phyloP scores from a whole-genome alignment of 2,888 invertebrate species.

The Tipula helvola region DNA sequence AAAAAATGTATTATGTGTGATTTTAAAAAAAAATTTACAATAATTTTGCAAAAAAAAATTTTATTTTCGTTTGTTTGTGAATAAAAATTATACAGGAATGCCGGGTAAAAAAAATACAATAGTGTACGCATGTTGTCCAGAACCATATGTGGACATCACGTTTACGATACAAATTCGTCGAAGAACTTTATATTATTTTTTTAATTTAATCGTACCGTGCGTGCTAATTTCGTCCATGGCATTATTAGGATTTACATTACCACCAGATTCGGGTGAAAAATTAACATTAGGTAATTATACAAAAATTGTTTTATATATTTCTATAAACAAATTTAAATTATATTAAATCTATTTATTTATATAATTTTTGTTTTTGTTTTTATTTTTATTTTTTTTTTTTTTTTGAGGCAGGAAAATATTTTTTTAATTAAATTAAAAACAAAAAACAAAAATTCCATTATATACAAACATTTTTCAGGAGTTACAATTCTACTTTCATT shows the following conservation, averaged over 20 bases:
- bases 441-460: constrained; percentile 12
- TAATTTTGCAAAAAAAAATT: not conserved
- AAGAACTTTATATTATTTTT: constrained; percentile 95
- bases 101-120: constrained; percentile 84
- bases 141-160: constrained; percentile 82
- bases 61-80: not conserved
- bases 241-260: constrained; percentile 92
- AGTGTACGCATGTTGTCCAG: constrained; percentile 85
- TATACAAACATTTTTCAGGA: constrained; percentile 53
- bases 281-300: constrained; percentile 35
- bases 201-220: constrained; percentile 98
- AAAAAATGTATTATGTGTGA: not conserved
- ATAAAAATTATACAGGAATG: constrained; percentile 51
- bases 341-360: constrained; percentile 25
- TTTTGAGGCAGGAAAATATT: constrained; percentile 16
- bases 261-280: constrained; percentile 62
- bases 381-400: too few relatives aligned
- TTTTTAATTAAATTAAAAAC: constrained; percentile 20
- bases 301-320: not conserved
- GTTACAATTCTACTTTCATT: constrained; percentile 93
- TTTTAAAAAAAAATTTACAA: not conserved
- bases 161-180: constrained; percentile 94
- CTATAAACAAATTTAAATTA: constrained; percentile 16
- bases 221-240: constrained; percentile 98
- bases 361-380: constrained; percentile 17